Evolutionary conservation across 2,797 vertebrate species (phyloP).

Genomic region (Cryptoprocta ferox): DNA sequence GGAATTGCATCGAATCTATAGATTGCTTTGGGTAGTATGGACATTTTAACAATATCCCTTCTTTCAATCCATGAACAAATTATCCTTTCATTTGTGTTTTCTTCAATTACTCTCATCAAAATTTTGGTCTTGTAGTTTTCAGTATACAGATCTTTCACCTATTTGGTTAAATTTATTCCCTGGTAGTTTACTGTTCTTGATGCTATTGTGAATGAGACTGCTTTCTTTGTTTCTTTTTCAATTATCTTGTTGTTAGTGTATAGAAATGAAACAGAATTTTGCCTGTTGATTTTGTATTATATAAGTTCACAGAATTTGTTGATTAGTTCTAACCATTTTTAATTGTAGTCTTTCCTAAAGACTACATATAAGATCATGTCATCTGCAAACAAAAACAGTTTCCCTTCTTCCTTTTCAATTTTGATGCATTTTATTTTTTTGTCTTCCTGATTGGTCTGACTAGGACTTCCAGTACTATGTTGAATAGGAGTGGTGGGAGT

Average conservation of each 20-base stretch:
- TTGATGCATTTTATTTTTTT: background rate
- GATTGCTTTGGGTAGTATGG: background rate
- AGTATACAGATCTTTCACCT: background rate
- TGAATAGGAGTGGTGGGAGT: background rate
- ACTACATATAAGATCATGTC: background rate
- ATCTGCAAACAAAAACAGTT: background rate
- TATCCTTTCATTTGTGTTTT: background rate
- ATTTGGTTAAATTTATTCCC: background rate
- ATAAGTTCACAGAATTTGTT: background rate
- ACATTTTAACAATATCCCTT: background rate
- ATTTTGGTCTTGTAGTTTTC: background rate
- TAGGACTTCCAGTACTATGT: background rate
- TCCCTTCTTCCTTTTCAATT: background rate
- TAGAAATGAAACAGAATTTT: background rate
- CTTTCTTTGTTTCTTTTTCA: background rate
- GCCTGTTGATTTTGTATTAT: background rate
- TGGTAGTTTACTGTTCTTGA: background rate
- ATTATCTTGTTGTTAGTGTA: background rate
- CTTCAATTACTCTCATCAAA: background rate
- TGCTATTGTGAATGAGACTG: background rate
- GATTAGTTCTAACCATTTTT: background rate
- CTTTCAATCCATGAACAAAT: background rate
- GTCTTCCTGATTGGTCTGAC: background rate
- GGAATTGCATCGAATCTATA: background rate
- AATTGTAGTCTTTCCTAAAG: background rate